Percentiles rank a stretch among this genome's conserved stretches.
Conservation (phyloP, 2,888 invertebrate species). For the Calliphora vomitoria region DNA sequence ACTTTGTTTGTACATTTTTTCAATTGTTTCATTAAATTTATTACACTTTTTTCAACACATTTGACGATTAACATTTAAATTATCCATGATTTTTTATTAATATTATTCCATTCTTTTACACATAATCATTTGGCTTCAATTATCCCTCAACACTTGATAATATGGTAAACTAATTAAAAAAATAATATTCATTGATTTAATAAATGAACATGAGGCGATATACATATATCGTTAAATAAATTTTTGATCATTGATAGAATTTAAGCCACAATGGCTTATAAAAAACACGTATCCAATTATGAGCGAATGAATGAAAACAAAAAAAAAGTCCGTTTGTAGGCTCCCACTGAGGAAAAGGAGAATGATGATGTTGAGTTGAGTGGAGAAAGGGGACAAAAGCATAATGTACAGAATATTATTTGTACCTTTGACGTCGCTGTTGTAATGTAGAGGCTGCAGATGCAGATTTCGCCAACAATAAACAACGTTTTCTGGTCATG, state of each 20-base stretch:
- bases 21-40: too few species aligned
- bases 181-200: conserved; percentile 18
- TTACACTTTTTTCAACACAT: background rate
- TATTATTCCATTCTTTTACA: background rate
- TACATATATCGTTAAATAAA: conserved; percentile 4
- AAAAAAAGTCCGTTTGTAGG: background rate
- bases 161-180: conserved; percentile 19
- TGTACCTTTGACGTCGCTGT: conserved; percentile 66
- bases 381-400: background rate
- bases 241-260: conserved; percentile 17
- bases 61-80: background rate
- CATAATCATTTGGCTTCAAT: background rate
- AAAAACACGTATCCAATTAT: conserved; percentile 55
- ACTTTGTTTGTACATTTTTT: too few species aligned
- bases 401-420: conserved; percentile 1
- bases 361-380: background rate
- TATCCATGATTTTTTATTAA: background rate
- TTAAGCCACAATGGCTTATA: conserved; percentile 9
- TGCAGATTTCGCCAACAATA: conserved; percentile 67
- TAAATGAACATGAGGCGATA: background rate
- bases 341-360: background rate
- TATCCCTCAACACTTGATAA: background rate
- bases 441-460: conserved; percentile 65
- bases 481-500: conserved; percentile 68
- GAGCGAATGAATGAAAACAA: conserved; percentile 9